Percentiles rank a stretch among this genome's conserved stretches.
Conservation (phyloP, 2,797 vertebrate species). For the Nyctibius grandis region DNA sequence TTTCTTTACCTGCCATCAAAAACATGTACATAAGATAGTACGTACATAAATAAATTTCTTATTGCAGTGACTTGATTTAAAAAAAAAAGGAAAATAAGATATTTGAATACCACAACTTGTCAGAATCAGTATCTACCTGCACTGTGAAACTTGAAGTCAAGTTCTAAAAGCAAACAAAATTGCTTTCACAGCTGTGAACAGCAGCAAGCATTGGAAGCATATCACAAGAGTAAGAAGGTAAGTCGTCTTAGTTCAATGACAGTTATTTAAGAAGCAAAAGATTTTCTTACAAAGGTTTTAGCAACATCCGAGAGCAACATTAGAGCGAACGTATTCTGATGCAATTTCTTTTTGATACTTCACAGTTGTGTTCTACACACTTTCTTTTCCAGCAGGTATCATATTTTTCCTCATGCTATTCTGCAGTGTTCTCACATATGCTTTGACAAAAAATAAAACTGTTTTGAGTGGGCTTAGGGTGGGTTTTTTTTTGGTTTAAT, state of each 20-base stretch:
- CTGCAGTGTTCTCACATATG: neutral
- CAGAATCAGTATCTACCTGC: neutral
- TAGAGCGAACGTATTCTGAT: neutral
- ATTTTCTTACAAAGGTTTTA: neutral
- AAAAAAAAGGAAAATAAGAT: neutral
- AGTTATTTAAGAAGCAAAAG: neutral
- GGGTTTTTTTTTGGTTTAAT: neutral
- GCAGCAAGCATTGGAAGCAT: neutral
- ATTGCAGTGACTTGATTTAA: neutral
- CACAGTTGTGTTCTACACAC: neutral
- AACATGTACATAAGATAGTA: neutral
- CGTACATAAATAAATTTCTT: neutral
- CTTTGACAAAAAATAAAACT: neutral
- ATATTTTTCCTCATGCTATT: neutral
- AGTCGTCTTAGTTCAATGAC: neutral
- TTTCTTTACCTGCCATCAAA: constrained; percentile 88
- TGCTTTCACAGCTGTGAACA: neutral
- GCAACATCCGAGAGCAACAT: neutral
- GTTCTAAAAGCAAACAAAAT: neutral
- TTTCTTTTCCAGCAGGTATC: neutral
- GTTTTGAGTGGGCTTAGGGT: neutral
- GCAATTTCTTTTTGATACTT: neutral
- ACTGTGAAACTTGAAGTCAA: neutral
- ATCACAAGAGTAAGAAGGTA: neutral
- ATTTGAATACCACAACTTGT: neutral